Evolutionary conservation across 2,113 vertebrate species (phyloP).

Genomic region (Hippocampus abdominalis): DNA sequence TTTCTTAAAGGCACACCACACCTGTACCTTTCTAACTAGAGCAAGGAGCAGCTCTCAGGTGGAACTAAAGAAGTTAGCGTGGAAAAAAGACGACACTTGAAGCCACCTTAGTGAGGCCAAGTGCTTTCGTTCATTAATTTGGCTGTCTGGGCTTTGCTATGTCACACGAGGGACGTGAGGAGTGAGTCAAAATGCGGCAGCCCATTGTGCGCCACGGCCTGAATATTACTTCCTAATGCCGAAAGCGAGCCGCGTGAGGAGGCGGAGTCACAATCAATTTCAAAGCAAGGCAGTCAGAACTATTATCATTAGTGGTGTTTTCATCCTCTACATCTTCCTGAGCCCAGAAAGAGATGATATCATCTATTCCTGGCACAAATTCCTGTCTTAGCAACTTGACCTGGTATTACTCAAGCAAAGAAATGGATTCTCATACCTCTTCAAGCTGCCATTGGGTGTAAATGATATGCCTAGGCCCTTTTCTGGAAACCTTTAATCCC

Average conservation of each 20-base stretch:
- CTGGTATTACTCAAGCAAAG: constrained; percentile 54
- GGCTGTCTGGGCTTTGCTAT: constrained; percentile 53
- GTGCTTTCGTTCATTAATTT: constrained; percentile 67
- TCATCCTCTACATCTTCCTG: constrained; percentile 28
- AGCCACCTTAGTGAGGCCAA: constrained; percentile 53
- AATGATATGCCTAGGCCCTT: constrained; percentile 53
- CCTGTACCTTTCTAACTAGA: background rate
- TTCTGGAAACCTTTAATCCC: constrained; percentile 60
- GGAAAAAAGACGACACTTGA: constrained; percentile 18
- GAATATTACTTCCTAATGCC: constrained; percentile 46
- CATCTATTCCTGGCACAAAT: constrained; percentile 44
- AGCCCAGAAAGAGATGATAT: constrained; percentile 26
- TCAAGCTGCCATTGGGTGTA: constrained; percentile 50
- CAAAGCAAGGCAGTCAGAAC: constrained; percentile 43
- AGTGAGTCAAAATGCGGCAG: constrained; percentile 52
- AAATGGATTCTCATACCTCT: constrained; percentile 47
- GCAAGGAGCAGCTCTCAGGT: constrained; percentile 31
- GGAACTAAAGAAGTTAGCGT: constrained; percentile 41
- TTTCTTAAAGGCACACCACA: background rate
- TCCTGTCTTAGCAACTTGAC: constrained; percentile 62
- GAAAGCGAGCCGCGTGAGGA: constrained; percentile 26
- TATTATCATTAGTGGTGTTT: constrained; percentile 55
- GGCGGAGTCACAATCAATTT: constrained; percentile 40
- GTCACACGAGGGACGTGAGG: constrained; percentile 58
- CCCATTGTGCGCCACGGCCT: constrained; percentile 46